phyloP scores from a whole-genome alignment of 1,140 invertebrate species.

The Brachionus koreanus region DNA sequence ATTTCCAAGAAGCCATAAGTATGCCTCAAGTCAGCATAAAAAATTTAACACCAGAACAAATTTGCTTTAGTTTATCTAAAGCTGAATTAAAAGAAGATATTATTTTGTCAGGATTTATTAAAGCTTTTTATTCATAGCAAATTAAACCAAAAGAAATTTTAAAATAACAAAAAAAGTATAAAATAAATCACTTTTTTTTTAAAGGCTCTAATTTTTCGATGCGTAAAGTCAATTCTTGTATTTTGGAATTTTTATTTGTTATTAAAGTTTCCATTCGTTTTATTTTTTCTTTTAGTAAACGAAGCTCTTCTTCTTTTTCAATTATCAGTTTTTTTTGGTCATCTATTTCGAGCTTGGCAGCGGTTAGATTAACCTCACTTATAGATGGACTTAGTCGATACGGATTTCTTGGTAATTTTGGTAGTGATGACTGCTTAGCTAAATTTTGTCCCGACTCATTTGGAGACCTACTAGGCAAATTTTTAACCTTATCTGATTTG shows the following conservation, averaged over 20 bases:
- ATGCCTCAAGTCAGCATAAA: not conserved
- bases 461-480: not conserved
- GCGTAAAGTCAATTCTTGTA: not conserved
- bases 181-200: not conserved
- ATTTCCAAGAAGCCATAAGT: not conserved
- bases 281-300: slow-evolving; percentile 3
- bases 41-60: not conserved
- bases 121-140: slow-evolving; percentile 33
- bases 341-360: slow-evolving; percentile 34
- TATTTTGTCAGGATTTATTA: slow-evolving; percentile 1
- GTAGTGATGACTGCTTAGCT: not conserved
- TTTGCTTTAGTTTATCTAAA: not conserved
- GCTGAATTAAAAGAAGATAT: slow-evolving; percentile 11
- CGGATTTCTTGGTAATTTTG: slow-evolving; percentile 1
- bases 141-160: not conserved
- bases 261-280: slow-evolving; percentile 34
- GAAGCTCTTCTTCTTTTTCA: slow-evolving; percentile 26
- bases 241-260: slow-evolving; percentile 23
- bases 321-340: not conserved
- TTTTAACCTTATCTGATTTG: slow-evolving; percentile 15
- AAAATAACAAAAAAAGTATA: slow-evolving; percentile 9
- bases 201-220: slow-evolving; percentile 31
- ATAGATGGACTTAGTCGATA: slow-evolving; percentile 28
- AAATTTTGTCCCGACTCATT: not conserved
- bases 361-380: slow-evolving; percentile 10